Evolutionary conservation across 2,888 invertebrate species (phyloP), one percentile per base, ranked within the genome.

Genomic region (Halictus quadricinctus): DNA sequence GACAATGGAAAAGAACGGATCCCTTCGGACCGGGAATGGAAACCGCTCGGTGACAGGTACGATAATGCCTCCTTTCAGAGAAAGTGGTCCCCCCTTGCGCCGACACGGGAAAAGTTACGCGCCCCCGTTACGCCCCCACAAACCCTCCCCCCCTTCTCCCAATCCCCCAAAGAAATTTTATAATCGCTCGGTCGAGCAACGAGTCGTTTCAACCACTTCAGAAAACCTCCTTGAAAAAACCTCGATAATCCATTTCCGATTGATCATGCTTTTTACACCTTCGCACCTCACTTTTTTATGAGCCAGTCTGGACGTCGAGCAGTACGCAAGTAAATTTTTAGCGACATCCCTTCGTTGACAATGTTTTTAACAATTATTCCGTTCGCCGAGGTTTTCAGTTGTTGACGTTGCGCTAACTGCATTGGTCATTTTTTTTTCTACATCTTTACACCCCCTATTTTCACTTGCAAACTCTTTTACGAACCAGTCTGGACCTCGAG

Each of bases 1-100:
- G 72, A 74, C 84, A 87, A 86, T 89, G 70, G 79, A 80, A 88
- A 75, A 58, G 87, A 89, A 77, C 80, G 60, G 80, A 78, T 86
- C 83, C 80, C 80, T 84, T 80, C 73, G 81, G 72, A 18, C 75
- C 66, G 41, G 79, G 41, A 83, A 72, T 70, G 75, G 58, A 76
- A 79, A 81, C 79, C 72, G 54, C 54, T 18, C 76, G 74, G 81
- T 83, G 85, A 81, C 85, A 87, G 83, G 83, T 87, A 89, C 83
- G 77, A 75, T 77, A 83, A 80, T 88, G 78, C 54, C 70, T 82
- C 54, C 60, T 82, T 76, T 80, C 72, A 74, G 79, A 74, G 74
- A 85, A 81, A 86, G 79, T 74, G 72, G 48, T 77, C 21, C 50
- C 73, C 36, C 66, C 73, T 15, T 43, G 18, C 41, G 25, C n/a